Evolutionary conservation across 2,888 invertebrate genomes (phyloP).

Genomic region (Epinotia demarniana): DNA sequence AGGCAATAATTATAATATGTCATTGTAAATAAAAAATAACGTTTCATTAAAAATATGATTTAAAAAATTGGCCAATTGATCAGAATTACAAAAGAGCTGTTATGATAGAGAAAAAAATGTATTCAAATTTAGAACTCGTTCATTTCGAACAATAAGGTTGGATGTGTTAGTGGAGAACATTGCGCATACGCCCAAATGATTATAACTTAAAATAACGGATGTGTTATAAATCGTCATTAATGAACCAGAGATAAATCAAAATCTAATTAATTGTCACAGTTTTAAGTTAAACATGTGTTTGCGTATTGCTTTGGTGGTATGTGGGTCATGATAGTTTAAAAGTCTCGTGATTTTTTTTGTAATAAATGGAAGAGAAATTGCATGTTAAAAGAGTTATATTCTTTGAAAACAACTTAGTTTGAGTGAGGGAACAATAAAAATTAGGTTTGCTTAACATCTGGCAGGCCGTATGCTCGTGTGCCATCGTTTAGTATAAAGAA

Average conservation of each 20-base stretch:
- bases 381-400: too few species aligned
- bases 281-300: slow-evolving; percentile 47
- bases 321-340: not conserved
- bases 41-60: slow-evolving; percentile 42
- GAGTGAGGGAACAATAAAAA: too few species aligned
- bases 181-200: not conserved
- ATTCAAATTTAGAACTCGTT: slow-evolving; percentile 36
- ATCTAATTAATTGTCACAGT: slow-evolving; percentile 55
- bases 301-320: slow-evolving; percentile 12
- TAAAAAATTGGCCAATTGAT: slow-evolving; percentile 62
- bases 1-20: slow-evolving; percentile 55
- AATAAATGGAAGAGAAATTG: not conserved
- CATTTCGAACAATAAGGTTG: not conserved
- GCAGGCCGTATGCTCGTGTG: too few species aligned
- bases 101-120: slow-evolving; percentile 28
- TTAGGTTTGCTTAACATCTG: too few species aligned
- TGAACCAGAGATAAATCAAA: slow-evolving; percentile 55
- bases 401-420: too few species aligned
- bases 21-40: slow-evolving; percentile 49
- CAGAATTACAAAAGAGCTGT: slow-evolving; percentile 57
- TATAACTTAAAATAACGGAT: slow-evolving; percentile 10
- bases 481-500: too few species aligned
- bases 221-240: slow-evolving; percentile 50
- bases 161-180: not conserved
- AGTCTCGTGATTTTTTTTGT: not conserved